A percentile compares a stretch with the other conserved stretches of the same genome.
phyloP scores from a whole-genome alignment of 2,113 vertebrate species.

The Epinephelus lanceolatus region DNA sequence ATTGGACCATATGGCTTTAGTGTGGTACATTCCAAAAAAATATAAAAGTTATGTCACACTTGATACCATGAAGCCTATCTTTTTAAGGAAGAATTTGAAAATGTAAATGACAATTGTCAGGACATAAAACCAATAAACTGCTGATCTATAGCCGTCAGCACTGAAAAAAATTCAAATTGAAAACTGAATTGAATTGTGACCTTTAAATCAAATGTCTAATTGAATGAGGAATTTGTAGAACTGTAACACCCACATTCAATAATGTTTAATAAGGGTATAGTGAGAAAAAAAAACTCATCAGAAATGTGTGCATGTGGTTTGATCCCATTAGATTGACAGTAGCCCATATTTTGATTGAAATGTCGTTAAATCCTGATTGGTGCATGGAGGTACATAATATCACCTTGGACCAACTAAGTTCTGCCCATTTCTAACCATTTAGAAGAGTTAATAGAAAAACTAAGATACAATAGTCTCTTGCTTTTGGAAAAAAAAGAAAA shows the following conservation, averaged over 20 bases:
- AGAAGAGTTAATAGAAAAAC: not conserved
- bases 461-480: not conserved
- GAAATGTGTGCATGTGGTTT: not conserved
- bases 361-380: not conserved
- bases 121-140: too few species aligned
- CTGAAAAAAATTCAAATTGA: too few species aligned
- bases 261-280: not conserved
- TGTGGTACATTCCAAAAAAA: too few species aligned
- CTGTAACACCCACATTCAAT: not conserved
- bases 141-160: too few species aligned
- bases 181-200: too few species aligned
- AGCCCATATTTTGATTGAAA: not conserved
- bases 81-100: too few species aligned
- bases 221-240: too few species aligned
- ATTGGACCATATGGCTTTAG: too few species aligned
- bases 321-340: not conserved
- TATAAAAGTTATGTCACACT: too few species aligned
- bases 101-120: too few species aligned
- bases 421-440: not conserved
- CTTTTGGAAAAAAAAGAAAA: not conserved
- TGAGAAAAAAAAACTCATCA: not conserved
- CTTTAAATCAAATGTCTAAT: too few species aligned
- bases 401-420: not conserved
- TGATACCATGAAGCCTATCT: too few species aligned
- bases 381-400: not conserved